Conservation (phyloP, 2,113 vertebrate genomes). For the Jacana jacana region DNA sequence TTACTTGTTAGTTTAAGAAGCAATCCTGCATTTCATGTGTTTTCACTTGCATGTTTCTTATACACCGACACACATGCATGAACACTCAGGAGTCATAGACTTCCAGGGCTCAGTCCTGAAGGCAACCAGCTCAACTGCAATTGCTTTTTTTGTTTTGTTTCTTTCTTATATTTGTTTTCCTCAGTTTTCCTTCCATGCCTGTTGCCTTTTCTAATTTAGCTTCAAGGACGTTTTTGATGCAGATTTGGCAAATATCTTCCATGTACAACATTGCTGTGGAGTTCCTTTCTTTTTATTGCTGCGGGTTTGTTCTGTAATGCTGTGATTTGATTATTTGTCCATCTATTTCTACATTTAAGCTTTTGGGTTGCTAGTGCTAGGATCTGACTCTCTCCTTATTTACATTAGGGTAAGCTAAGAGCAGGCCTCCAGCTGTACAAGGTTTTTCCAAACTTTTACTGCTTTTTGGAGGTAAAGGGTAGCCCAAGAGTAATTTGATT, state of each 20-base stretch:
- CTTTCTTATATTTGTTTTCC: background rate
- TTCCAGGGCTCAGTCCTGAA: background rate
- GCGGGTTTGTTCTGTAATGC: background rate
- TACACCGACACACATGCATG: background rate
- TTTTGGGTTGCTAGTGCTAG: background rate
- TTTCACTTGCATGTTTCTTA: slow-evolving; percentile 30
- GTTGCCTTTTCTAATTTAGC: background rate
- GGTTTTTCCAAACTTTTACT: background rate
- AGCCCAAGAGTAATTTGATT: background rate
- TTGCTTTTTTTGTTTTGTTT: background rate
- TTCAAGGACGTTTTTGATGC: background rate
- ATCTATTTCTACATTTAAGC: background rate
- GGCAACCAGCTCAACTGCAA: background rate
- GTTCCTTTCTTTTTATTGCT: background rate
- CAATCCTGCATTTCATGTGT: slow-evolving; percentile 18
- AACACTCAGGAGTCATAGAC: background rate
- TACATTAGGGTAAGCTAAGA: background rate
- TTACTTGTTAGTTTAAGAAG: slow-evolving; percentile 44
- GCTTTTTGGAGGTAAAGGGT: background rate
- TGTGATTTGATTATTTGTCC: background rate
- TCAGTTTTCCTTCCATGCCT: background rate
- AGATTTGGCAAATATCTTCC: background rate
- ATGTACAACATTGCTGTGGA: background rate
- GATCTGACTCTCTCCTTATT: background rate
- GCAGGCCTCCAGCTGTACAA: background rate